Evolutionary conservation across 2,888 invertebrate species (phyloP).

Genomic region (Chymomyza fuscimana): DNA sequence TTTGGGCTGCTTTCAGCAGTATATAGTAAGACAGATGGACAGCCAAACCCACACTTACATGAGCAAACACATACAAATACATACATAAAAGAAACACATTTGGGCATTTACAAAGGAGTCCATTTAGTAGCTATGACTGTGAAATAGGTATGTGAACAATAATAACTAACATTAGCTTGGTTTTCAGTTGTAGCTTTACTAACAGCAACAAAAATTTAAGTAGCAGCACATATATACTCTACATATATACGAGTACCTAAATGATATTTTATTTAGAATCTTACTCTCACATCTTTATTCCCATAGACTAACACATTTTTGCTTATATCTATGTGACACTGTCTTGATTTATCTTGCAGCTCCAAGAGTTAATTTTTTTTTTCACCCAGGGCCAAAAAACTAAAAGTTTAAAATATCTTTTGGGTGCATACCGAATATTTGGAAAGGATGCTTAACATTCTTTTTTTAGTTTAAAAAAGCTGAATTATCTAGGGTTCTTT

Average conservation of each 20-base stretch:
- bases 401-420: too few relatives aligned
- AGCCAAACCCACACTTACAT: background rate
- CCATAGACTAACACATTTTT: constrained; percentile 4
- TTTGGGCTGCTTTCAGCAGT: constrained; percentile 50
- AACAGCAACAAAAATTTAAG: constrained; percentile 14
- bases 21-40: constrained; percentile 12
- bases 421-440: too few relatives aligned
- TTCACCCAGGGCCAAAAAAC: too few relatives aligned
- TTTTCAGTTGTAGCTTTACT: constrained; percentile 28
- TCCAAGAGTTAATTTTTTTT: too few relatives aligned
- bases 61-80: constrained; percentile 25
- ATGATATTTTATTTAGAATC: constrained; percentile 8
- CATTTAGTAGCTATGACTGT: background rate
- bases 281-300: constrained; percentile 7
- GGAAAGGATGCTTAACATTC: too few relatives aligned
- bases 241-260: background rate
- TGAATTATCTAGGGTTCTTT: too few relatives aligned
- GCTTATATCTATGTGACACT: background rate
- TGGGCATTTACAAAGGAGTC: background rate
- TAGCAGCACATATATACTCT: background rate
- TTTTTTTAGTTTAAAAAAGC: too few relatives aligned
- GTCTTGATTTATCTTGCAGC: background rate
- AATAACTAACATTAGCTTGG: constrained; percentile 41
- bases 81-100: constrained; percentile 23
- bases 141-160: constrained; percentile 38